phyloP scores from a whole-genome alignment of 23 tunicate genomes.

The Halocynthia roretzi region DNA sequence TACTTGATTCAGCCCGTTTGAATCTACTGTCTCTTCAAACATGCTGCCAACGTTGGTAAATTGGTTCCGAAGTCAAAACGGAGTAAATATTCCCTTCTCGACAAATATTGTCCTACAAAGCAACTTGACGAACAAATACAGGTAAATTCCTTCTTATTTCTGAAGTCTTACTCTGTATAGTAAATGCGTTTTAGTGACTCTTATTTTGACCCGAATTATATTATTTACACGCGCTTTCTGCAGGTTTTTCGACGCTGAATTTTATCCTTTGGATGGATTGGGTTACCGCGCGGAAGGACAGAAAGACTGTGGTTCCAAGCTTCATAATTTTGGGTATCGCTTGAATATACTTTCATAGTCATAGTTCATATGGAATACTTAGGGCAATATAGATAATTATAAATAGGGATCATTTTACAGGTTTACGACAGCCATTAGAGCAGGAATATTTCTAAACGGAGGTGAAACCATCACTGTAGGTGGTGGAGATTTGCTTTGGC shows the following conservation, averaged over 20 bases:
- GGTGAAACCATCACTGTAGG: constrained; percentile 23
- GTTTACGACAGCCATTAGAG: constrained; percentile 23
- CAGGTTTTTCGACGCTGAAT: constrained; percentile 21
- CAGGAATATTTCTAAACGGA: constrained; percentile 14
- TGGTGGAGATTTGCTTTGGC: constrained; percentile 35
- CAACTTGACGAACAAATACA: constrained; percentile 4
- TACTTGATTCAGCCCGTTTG: too few species aligned
- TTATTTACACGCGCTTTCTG: background rate
- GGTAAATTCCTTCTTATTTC: too few species aligned
- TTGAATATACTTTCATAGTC: background rate
- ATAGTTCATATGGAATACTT: too few species aligned
- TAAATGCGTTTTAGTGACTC: constrained; percentile 3
- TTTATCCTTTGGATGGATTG: constrained; percentile 33
- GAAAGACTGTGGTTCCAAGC: constrained; percentile 11
- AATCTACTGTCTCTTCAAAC: too few species aligned
- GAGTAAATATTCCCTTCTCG: background rate
- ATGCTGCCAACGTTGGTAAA: too few species aligned
- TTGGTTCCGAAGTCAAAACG: too few species aligned
- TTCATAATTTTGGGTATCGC: constrained; percentile 29
- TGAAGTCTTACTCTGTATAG: background rate
- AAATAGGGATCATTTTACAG: background rate
- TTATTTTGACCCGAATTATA: background rate
- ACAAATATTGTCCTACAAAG: constrained; percentile 8
- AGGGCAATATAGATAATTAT: too few species aligned
- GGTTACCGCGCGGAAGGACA: constrained; percentile 28